phyloP scores from a whole-genome alignment of 53 echinoderm and acorn worm species.

The Stichopus horrens region DNA sequence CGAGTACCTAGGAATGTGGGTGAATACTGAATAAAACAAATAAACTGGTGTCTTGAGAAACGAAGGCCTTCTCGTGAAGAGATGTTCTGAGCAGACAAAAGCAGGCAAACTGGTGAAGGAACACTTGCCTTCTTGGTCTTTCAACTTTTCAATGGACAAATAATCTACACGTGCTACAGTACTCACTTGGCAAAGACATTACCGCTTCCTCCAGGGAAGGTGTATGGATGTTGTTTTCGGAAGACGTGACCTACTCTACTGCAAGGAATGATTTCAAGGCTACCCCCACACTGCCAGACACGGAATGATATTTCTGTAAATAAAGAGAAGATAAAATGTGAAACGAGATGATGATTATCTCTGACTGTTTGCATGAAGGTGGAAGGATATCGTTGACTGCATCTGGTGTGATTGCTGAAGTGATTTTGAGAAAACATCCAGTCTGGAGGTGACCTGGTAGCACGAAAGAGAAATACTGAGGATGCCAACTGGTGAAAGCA shows the following conservation, averaged over 20 bases:
- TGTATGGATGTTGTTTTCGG: conserved; percentile 98
- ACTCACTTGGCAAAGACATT: conserved; percentile 90
- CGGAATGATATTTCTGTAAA: conserved; percentile 95
- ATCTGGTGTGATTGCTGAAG: no score
- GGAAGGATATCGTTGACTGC: no score
- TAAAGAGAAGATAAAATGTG: not conserved
- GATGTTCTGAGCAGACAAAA: no score
- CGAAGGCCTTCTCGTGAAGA: no score
- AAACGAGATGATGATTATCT: not conserved
- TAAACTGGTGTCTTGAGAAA: no score
- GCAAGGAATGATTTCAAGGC: conserved; percentile 96
- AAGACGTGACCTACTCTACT: conserved; percentile 98
- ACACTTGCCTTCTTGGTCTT: not conserved
- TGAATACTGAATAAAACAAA: no score
- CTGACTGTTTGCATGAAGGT: not conserved
- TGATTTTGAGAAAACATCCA: no score
- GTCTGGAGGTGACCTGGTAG: no score
- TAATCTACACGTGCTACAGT: not conserved
- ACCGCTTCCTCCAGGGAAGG: conserved; percentile 96
- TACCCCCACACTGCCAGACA: conserved; percentile 97
- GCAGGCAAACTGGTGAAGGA: not conserved
- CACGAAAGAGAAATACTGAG: no score
- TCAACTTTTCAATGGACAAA: not conserved
- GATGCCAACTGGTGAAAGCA: no score
- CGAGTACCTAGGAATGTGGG: no score